phyloP scores from a whole-genome alignment of 2,797 vertebrate genomes.

The Hemibagrus guttatus region DNA sequence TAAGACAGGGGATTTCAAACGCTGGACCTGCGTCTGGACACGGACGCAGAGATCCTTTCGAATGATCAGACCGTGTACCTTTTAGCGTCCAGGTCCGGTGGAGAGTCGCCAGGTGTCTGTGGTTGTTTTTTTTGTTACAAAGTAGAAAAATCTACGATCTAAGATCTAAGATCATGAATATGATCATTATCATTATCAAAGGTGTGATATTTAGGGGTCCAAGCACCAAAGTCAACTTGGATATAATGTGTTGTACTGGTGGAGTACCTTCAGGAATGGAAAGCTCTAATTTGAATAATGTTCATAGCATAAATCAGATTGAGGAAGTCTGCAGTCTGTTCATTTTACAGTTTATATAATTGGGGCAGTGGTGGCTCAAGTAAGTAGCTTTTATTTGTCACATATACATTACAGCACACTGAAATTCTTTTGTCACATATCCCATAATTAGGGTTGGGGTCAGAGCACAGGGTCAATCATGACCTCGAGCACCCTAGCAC shows the following conservation, averaged over 20 bases:
- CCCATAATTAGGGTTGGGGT: no score
- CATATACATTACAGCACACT: no score
- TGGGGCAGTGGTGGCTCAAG: no score
- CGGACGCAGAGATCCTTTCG: not conserved
- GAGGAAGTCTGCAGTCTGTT: not conserved
- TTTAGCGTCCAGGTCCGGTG: not conserved
- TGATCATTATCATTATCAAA: not conserved
- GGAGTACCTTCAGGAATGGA: not conserved
- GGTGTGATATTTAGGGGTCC: not conserved
- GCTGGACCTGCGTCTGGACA: not conserved
- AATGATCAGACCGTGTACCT: not conserved
- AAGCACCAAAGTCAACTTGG: not conserved
- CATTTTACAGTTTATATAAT: no score
- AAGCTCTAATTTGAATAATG: not conserved
- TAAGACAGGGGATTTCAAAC: not conserved
- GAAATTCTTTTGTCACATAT: no score
- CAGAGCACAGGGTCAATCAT: no score
- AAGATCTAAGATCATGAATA: not conserved
- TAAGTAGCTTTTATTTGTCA: no score
- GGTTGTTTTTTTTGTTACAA: not conserved
- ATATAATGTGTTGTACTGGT: not conserved
- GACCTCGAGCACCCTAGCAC: no score
- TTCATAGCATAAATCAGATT: not conserved
- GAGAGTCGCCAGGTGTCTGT: not conserved
- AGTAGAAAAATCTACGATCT: not conserved